These are phyloP conservation scores for Pollachius pollachius DNA, from an alignment of 2,113 vertebrate species.

Conservation along the genomic window DNA sequence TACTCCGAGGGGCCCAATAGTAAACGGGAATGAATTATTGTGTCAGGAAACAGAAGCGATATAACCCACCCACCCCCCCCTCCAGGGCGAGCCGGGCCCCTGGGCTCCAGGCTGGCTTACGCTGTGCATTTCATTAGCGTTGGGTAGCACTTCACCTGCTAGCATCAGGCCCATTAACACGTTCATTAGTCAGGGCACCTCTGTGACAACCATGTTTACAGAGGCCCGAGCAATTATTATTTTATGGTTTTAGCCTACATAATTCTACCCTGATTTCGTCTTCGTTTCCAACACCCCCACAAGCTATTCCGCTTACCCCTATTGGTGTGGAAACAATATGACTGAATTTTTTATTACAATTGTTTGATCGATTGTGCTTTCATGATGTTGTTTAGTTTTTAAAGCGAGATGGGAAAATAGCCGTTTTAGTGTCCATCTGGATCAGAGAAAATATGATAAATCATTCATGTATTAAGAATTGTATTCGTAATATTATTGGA, in stretches of 20 bases:
- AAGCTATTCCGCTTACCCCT: not conserved
- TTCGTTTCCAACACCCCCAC: not conserved
- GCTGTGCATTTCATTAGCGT: slow-evolving; percentile 51
- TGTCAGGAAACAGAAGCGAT: slow-evolving; percentile 41
- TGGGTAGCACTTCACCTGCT: slow-evolving; percentile 36
- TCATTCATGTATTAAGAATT: not conserved
- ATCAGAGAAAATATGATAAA: not conserved
- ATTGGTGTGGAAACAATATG: not conserved
- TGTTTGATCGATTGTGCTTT: too few relatives aligned
- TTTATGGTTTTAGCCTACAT: too few relatives aligned
- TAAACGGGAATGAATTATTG: slow-evolving; percentile 56
- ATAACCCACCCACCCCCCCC: slow-evolving; percentile 1
- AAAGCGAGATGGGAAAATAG: not conserved
- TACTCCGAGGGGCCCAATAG: slow-evolving; percentile 27
- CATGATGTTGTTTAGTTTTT: too few relatives aligned
- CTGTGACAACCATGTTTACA: too few relatives aligned
- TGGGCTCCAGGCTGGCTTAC: slow-evolving; percentile 23
- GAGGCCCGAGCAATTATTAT: too few relatives aligned
- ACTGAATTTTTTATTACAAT: too few relatives aligned
- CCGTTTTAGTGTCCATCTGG: not conserved
- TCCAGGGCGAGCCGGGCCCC: slow-evolving; percentile 1
- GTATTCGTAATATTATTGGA: not conserved
- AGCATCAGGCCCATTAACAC: slow-evolving; percentile 41
- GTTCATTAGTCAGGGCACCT: slow-evolving; percentile 28
- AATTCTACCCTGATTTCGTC: too few relatives aligned